phyloP scores from a whole-genome alignment of 2,113 vertebrate species.

The Pyxicephalus adspersus region DNA sequence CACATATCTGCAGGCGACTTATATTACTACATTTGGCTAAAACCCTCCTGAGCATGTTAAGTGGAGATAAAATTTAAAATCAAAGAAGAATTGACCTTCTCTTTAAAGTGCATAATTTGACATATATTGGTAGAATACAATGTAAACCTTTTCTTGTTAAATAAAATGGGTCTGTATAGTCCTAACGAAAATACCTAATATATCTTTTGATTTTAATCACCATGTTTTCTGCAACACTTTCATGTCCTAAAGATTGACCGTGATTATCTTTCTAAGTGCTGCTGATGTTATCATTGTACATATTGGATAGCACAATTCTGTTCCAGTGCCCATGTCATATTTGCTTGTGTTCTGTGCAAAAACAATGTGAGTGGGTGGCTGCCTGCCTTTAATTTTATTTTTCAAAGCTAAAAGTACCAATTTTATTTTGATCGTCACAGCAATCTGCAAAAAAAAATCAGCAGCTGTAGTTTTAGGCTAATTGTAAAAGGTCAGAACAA shows the following conservation, averaged over 20 bases:
- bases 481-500: slow-evolving; percentile 47
- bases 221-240: too few relatives aligned
- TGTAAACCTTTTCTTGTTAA: too few relatives aligned
- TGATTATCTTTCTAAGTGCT: not conserved
- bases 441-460: slow-evolving; percentile 1
- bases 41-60: too few relatives aligned
- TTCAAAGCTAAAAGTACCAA: not conserved
- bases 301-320: not conserved
- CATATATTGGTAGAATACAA: too few relatives aligned
- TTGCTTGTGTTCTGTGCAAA: slow-evolving; percentile 19
- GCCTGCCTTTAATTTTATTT: slow-evolving; percentile 11
- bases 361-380: slow-evolving; percentile 27
- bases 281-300: not conserved
- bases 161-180: too few relatives aligned
- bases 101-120: too few relatives aligned
- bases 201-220: too few relatives aligned
- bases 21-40: too few relatives aligned
- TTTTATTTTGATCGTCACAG: slow-evolving; percentile 38
- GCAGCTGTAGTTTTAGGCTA: not conserved
- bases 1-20: too few relatives aligned
- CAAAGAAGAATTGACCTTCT: too few relatives aligned
- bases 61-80: too few relatives aligned
- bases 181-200: too few relatives aligned
- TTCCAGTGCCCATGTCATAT: not conserved
- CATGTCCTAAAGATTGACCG: not conserved